Conservation (phyloP, 1,140 invertebrate genomes). For the Aphelinus atriplicis region DNA sequence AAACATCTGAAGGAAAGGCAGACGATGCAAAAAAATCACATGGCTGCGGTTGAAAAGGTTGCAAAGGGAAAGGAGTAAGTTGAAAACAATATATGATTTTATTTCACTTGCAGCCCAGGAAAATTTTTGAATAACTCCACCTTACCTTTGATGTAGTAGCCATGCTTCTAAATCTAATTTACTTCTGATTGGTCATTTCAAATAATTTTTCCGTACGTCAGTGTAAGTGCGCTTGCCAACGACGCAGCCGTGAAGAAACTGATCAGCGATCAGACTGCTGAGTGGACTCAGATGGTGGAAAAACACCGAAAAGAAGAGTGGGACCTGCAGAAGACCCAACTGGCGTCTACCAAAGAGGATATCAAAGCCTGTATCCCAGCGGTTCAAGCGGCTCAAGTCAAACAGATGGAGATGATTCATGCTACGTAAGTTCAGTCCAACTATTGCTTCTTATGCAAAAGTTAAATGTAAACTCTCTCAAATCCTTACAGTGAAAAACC, state of each 20-base stretch:
- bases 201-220: constrained; percentile 54
- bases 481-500: no score
- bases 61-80: constrained; percentile 88
- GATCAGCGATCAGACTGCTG: constrained; percentile 88
- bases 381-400: constrained; percentile 89
- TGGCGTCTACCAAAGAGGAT: constrained; percentile 85
- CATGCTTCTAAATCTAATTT: neutral
- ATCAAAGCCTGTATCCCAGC: constrained; percentile 88
- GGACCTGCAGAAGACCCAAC: constrained; percentile 84
- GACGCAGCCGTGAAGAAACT: constrained; percentile 83
- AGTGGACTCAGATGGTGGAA: constrained; percentile 93
- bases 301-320: constrained; percentile 93
- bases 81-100: no score
- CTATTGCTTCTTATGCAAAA: no score
- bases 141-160: no score
- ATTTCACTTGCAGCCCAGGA: no score
- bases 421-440: no score
- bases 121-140: no score
- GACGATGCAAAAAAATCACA: constrained; percentile 92
- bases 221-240: constrained; percentile 79
- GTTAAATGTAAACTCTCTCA: no score
- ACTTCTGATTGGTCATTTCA: constrained; percentile 1
- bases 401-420: constrained; percentile 79
- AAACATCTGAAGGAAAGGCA: constrained; percentile 92
- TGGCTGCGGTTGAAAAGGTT: constrained; percentile 90